These are phyloP conservation scores for Cryptops parisi DNA, from an alignment of 2,888 invertebrate genomes.

Conservation along the genomic window DNA sequence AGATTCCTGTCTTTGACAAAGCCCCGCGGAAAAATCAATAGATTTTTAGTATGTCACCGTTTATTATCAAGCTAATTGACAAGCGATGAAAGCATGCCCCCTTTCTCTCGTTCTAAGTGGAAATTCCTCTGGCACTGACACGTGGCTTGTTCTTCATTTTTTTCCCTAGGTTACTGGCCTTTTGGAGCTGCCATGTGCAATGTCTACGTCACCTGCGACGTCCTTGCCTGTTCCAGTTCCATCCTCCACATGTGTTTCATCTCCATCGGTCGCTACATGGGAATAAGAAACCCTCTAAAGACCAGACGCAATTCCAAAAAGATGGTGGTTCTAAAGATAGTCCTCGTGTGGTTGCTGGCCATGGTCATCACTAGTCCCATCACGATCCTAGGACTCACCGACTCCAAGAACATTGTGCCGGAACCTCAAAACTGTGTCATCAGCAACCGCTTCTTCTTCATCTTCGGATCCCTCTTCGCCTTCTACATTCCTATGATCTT, in stretches of 20 bases:
- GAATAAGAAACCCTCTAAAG: conserved; percentile 37
- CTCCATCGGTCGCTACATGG: conserved; percentile 39
- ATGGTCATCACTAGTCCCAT: conserved; percentile 82
- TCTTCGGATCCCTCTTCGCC: conserved; percentile 85
- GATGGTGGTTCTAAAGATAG: conserved; percentile 67
- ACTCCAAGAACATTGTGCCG: conserved; percentile 34
- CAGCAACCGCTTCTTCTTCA: conserved; percentile 37
- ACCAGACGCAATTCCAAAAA: conserved; percentile 28
- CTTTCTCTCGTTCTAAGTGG: no score
- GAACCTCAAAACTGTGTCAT: conserved; percentile 31
- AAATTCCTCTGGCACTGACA: no score
- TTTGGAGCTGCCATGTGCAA: conserved; percentile 41
- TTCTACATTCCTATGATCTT: conserved; percentile 91
- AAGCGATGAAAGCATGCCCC: no score
- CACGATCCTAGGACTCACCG: conserved; percentile 37
- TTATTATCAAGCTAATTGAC: no score
- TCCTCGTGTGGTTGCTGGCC: conserved; percentile 84
- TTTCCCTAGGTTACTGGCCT: conserved; percentile 70
- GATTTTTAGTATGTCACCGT: no score
- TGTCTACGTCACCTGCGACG: conserved; percentile 69
- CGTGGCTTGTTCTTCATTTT: background rate
- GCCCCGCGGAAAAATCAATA: no score
- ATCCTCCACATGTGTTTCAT: conserved; percentile 43
- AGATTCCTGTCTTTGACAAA: no score
- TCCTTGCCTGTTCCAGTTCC: conserved; percentile 39